These are phyloP conservation scores for Alectura lathami DNA, from an alignment of 2,113 vertebrate genomes.

Conservation along the genomic window DNA sequence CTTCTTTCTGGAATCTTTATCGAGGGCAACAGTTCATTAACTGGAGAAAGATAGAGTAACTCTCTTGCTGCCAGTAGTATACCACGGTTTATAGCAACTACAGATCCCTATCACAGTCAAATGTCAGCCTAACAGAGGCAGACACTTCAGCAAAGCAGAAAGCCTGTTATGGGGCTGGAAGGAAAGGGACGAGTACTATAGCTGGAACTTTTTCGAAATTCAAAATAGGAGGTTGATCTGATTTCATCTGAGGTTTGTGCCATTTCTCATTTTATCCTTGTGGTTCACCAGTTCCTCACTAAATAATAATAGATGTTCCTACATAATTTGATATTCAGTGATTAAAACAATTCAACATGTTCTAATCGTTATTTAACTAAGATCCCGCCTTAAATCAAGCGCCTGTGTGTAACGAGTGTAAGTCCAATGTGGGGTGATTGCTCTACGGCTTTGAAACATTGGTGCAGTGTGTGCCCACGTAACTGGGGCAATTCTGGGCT, in stretches of 20 bases:
- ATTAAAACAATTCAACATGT: slow-evolving; percentile 32
- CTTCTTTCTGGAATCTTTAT: neutral
- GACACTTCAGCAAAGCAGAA: neutral
- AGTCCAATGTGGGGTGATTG: neutral
- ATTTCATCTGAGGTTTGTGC: slow-evolving; percentile 4
- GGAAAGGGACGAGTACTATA: neutral
- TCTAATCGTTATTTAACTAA: neutral
- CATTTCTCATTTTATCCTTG: slow-evolving; percentile 44
- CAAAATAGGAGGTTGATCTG: slow-evolving; percentile 3
- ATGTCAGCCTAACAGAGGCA: neutral
- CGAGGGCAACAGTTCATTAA: neutral
- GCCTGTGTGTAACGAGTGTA: neutral
- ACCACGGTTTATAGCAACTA: neutral
- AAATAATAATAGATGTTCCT: slow-evolving; percentile 30
- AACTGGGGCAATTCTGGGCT: neutral
- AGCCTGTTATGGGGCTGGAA: neutral
- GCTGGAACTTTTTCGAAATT: neutral
- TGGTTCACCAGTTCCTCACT: neutral
- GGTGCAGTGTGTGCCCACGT: neutral
- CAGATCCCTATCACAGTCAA: neutral
- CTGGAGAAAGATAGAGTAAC: neutral
- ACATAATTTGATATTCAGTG: slow-evolving; percentile 24
- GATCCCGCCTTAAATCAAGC: slow-evolving; percentile 19
- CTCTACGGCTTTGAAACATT: slow-evolving; percentile 26
- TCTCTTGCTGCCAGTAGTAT: neutral